Evolutionary conservation across 2,888 invertebrate genomes (phyloP).

Genomic region (Lasiommata megera): DNA sequence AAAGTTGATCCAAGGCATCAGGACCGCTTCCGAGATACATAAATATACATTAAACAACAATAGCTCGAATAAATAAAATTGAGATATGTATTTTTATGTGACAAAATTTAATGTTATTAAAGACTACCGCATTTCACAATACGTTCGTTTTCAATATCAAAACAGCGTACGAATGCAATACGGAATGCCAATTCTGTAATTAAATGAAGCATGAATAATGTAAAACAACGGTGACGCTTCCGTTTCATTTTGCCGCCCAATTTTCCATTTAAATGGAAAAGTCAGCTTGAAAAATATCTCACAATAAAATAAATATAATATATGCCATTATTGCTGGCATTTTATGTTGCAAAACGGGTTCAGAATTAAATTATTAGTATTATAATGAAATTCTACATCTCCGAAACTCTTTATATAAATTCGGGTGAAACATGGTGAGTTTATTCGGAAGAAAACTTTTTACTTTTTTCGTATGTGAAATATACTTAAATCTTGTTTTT

Average conservation of each 20-base stretch:
- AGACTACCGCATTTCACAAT: too few species aligned
- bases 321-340: background rate
- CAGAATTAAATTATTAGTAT: background rate
- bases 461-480: too few species aligned
- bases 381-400: background rate
- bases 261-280: slow-evolving; percentile 8
- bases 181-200: slow-evolving; percentile 8
- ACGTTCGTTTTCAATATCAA: slow-evolving; percentile 1
- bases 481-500: too few species aligned
- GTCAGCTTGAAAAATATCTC: background rate
- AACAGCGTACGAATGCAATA: background rate
- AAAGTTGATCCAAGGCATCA: too few species aligned
- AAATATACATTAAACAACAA: too few species aligned
- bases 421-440: too few species aligned
- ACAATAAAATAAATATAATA: background rate
- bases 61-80: too few species aligned
- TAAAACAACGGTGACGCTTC: slow-evolving; percentile 5
- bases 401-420: background rate
- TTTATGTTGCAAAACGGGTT: background rate
- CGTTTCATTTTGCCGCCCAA: slow-evolving; percentile 2
- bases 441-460: too few species aligned
- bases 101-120: background rate
- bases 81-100: too few species aligned
- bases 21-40: too few species aligned
- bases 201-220: slow-evolving; percentile 14